A percentile compares a stretch with the other conserved stretches of the same genome.
phyloP scores from a whole-genome alignment of 1,140 invertebrate species.

The Drosophila pectinifera region DNA sequence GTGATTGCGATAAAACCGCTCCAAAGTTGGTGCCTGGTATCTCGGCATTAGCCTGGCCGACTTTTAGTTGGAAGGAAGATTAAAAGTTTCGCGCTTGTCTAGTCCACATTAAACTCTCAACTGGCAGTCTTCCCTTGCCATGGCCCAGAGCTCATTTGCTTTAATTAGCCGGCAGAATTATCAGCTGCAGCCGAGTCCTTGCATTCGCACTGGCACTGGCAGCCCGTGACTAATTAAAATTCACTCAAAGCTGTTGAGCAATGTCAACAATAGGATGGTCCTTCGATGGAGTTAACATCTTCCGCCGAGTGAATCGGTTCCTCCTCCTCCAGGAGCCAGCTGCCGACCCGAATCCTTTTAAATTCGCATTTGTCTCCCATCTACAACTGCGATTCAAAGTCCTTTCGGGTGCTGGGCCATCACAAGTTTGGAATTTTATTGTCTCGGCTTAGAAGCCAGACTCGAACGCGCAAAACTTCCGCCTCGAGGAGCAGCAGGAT shows the following conservation, averaged over 20 bases:
- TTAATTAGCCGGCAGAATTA: slow-evolving; percentile 10
- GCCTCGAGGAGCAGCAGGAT: not conserved
- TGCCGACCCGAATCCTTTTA: not conserved
- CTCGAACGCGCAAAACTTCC: slow-evolving; percentile 31
- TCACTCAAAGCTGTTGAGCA: slow-evolving; percentile 38
- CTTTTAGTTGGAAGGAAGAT: slow-evolving; percentile 42
- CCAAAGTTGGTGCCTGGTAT: slow-evolving; percentile 23
- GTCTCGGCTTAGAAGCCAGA: slow-evolving; percentile 40
- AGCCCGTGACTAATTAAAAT: slow-evolving; percentile 49
- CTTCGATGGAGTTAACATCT: slow-evolving; percentile 36
- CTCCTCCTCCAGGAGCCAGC: not conserved
- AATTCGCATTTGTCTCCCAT: not conserved
- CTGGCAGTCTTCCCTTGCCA: not conserved
- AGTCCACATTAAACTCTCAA: slow-evolving; percentile 22
- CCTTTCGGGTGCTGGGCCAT: slow-evolving; percentile 9
- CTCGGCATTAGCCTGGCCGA: slow-evolving; percentile 32
- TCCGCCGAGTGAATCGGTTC: not conserved
- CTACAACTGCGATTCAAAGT: slow-evolving; percentile 13
- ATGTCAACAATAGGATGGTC: slow-evolving; percentile 19
- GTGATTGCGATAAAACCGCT: slow-evolving; percentile 45
- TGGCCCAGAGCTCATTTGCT: slow-evolving; percentile 34
- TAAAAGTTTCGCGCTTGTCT: slow-evolving; percentile 57
- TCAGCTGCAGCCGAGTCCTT: slow-evolving; percentile 2
- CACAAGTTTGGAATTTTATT: slow-evolving; percentile 65
- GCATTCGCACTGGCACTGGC: no score